Conservation (phyloP, 1,140 invertebrate species). For the Potamilus streckersoni region DNA sequence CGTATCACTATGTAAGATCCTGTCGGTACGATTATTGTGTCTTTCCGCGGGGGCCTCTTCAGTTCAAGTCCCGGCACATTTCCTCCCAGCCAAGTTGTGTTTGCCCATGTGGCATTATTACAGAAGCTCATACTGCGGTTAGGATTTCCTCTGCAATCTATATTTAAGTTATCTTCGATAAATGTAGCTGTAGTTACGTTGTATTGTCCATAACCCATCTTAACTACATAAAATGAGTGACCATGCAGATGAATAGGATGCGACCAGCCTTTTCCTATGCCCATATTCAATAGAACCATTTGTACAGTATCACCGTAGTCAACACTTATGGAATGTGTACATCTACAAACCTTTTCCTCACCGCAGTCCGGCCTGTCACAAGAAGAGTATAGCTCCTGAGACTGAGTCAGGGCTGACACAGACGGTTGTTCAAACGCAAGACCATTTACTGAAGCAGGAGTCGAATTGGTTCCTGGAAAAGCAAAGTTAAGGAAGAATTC, state of each 20-base stretch:
- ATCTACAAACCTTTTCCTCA: slow-evolving; percentile 33
- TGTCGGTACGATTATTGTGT: slow-evolving; percentile 79
- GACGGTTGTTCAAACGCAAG: slow-evolving; percentile 36
- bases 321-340: slow-evolving; percentile 26
- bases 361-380: slow-evolving; percentile 36
- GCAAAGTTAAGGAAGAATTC: slow-evolving; percentile 60
- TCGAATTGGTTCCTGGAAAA: slow-evolving; percentile 48
- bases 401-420: slow-evolving; percentile 48
- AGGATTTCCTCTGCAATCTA: slow-evolving; percentile 41
- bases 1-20: slow-evolving; percentile 77
- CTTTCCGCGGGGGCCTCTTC: slow-evolving; percentile 75
- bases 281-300: slow-evolving; percentile 65
- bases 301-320: slow-evolving; percentile 44
- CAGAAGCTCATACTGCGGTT: slow-evolving; percentile 41
- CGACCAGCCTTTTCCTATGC: slow-evolving; percentile 72
- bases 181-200: slow-evolving; percentile 56
- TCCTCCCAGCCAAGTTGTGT: slow-evolving; percentile 43
- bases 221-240: slow-evolving; percentile 79
- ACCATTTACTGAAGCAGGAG: slow-evolving; percentile 54
- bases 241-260: slow-evolving; percentile 83
- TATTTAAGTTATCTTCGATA: slow-evolving; percentile 36
- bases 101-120: slow-evolving; percentile 51
- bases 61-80: slow-evolving; percentile 61
- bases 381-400: slow-evolving; percentile 36
- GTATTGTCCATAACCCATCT: slow-evolving; percentile 64